Evolutionary conservation across 2,888 invertebrate species (phyloP).

Genomic region (Spisula solida): DNA sequence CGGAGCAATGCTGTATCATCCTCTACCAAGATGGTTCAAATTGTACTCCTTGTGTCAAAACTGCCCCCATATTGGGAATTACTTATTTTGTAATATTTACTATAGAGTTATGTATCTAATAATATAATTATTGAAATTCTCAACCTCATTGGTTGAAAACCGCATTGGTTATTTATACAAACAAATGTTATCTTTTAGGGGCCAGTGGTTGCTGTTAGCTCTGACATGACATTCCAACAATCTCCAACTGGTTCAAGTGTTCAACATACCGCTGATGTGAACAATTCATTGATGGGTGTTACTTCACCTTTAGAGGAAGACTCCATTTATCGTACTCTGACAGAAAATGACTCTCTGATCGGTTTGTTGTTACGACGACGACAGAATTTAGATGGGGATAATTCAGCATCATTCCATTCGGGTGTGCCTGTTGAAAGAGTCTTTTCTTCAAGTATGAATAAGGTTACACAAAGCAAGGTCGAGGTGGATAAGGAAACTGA

Average conservation of each 20-base stretch:
- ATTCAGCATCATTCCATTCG: conserved; percentile 65
- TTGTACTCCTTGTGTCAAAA: too few species aligned
- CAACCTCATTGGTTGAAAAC: too few species aligned
- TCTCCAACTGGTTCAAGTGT: conserved; percentile 21
- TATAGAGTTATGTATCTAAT: too few species aligned
- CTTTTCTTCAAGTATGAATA: conserved; percentile 41
- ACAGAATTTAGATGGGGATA: conserved; percentile 63
- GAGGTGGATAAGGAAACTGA: conserved; percentile 73
- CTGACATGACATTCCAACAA: conserved; percentile 53
- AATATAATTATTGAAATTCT: too few species aligned
- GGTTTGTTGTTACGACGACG: conserved; percentile 63
- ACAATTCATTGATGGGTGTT: conserved; percentile 42
- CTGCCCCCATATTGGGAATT: too few species aligned
- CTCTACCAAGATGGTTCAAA: too few species aligned
- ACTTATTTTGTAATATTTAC: too few species aligned
- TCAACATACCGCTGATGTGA: conserved; percentile 24
- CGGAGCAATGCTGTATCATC: too few species aligned
- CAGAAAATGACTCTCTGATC: conserved; percentile 67
- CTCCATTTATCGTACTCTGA: conserved; percentile 65
- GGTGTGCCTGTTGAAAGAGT: conserved; percentile 71
- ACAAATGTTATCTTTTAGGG: conserved; percentile 52
- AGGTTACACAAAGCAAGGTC: conserved; percentile 14
- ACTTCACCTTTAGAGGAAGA: conserved; percentile 58
- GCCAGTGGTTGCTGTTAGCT: conserved; percentile 55
- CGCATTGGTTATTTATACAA: too few species aligned